A percentile compares a stretch with the other conserved stretches of the same genome.
These are phyloP conservation scores for Hippopotamus amphibius DNA, from an alignment of 2,113 vertebrate genomes.

Conservation along the genomic window DNA sequence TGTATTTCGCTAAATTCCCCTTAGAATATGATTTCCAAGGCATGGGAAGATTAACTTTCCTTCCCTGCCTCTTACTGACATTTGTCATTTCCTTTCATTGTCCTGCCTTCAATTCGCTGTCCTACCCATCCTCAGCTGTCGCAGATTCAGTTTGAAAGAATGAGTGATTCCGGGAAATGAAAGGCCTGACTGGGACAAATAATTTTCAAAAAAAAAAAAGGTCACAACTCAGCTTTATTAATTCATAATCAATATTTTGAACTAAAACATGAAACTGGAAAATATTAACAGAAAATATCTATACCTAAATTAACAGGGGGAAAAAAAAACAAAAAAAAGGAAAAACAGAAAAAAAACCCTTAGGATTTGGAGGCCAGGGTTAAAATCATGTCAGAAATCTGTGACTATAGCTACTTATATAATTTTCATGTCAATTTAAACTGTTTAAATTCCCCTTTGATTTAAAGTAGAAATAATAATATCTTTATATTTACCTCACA, in stretches of 20 bases:
- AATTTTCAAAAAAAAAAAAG: not conserved
- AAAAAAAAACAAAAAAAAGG: too few species aligned
- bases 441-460: not conserved
- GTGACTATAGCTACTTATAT: not conserved
- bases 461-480: not conserved
- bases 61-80: rapidly evolving
- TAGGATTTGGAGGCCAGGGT: not conserved
- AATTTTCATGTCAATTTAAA: not conserved
- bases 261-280: not conserved
- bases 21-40: not conserved
- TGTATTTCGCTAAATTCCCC: not conserved
- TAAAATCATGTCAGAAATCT: not conserved
- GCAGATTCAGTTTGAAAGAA: not conserved
- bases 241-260: not conserved
- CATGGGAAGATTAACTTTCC: not conserved
- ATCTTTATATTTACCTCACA: not conserved
- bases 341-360: not conserved
- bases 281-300: not conserved
- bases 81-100: not conserved
- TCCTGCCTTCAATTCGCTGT: rapidly evolving
- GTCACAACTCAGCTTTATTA: not conserved
- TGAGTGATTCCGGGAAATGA: not conserved
- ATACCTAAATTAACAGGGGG: not conserved
- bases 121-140: not conserved
- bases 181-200: not conserved